phyloP scores from a whole-genome alignment of 2,113 vertebrate genomes.

The Lamprologus tigripictilis region DNA sequence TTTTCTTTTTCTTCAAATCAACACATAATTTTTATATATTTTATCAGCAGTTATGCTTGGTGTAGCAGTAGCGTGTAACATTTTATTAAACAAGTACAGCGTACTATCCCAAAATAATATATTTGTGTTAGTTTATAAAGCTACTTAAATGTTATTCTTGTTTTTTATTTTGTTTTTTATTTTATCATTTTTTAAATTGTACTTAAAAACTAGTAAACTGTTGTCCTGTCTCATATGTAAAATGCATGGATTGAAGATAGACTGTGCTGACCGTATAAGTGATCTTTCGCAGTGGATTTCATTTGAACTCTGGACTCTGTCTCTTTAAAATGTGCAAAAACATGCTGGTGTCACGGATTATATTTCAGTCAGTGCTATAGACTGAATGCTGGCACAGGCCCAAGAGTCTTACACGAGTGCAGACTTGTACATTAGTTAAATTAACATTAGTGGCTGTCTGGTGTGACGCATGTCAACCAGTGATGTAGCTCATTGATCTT shows the following conservation, averaged over 20 bases:
- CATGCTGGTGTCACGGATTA: background rate
- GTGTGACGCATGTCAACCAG: background rate
- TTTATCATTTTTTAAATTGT: background rate
- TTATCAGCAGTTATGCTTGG: background rate
- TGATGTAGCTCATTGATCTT: background rate
- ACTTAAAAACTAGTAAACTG: background rate
- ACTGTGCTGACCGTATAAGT: background rate
- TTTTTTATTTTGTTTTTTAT: background rate
- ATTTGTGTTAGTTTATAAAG: background rate
- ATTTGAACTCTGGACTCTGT: background rate
- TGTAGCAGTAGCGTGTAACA: background rate
- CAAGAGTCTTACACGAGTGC: background rate
- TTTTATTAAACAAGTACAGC: background rate
- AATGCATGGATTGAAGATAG: background rate
- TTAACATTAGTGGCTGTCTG: background rate
- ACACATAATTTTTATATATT: background rate
- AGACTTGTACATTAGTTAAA: background rate
- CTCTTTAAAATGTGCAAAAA: background rate
- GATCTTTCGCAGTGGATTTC: background rate
- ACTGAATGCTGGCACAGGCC: background rate
- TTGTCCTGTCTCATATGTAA: background rate
- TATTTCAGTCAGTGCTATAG: background rate
- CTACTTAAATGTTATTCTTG: background rate
- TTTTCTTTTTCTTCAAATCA: background rate
- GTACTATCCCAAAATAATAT: background rate